phyloP scores from a whole-genome alignment of 2,797 vertebrate species.

The Notamacropus eugenii region DNA sequence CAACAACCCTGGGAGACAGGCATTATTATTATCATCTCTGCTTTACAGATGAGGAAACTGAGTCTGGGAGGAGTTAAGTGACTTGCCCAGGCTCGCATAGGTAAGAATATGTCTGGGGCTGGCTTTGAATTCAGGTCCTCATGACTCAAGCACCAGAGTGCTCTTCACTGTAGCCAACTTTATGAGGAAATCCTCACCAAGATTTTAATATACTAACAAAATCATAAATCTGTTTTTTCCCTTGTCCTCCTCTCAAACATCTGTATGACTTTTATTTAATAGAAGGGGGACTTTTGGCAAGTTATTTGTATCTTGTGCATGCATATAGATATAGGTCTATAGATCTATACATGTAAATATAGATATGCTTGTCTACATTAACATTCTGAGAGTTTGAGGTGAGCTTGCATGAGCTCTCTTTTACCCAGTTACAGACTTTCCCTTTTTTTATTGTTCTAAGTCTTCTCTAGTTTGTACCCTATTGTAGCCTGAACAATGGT shows the following conservation, averaged over 20 bases:
- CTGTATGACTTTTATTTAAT: neutral
- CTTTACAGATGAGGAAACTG: neutral
- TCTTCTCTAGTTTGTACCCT: constrained; percentile 61
- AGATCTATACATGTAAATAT: neutral
- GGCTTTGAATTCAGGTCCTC: neutral
- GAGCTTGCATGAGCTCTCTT: constrained; percentile 69
- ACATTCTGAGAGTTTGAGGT: constrained; percentile 52
- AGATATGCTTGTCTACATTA: neutral
- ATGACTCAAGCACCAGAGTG: neutral
- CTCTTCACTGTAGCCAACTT: neutral
- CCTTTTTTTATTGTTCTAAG: constrained; percentile 76
- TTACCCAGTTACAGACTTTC: constrained; percentile 67
- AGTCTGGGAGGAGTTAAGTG: neutral
- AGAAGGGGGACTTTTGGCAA: neutral
- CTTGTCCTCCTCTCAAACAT: neutral
- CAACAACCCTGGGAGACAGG: neutral
- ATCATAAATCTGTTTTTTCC: neutral
- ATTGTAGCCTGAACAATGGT: constrained; percentile 78
- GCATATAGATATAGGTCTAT: neutral
- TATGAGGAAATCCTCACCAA: neutral
- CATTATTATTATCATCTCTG: neutral
- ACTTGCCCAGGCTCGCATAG: neutral
- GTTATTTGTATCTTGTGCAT: neutral
- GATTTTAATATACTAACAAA: neutral
- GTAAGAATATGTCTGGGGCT: neutral